phyloP scores from a whole-genome alignment of 2,113 vertebrate species.

The Lichenostomus cassidix region DNA sequence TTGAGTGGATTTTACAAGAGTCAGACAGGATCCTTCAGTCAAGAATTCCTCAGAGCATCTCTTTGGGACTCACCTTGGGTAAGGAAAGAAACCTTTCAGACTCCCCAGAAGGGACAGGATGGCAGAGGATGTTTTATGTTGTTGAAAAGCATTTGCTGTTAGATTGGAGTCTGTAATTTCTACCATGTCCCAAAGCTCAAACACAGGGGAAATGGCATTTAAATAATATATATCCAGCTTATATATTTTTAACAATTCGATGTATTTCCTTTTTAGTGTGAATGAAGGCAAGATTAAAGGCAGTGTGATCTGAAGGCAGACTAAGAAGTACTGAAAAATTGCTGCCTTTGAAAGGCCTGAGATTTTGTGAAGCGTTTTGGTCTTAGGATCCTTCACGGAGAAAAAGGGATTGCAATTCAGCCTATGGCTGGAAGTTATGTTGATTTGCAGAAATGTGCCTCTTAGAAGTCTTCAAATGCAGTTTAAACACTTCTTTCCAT shows the following conservation, averaged over 20 bases:
- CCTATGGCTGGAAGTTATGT: rapidly evolving
- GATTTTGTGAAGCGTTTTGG: not conserved
- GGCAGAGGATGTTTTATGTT: not conserved
- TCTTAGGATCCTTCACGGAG: not conserved
- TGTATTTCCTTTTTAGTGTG: not conserved
- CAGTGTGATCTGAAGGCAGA: not conserved
- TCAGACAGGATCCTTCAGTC: not conserved
- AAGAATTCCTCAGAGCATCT: not conserved
- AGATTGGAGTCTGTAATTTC: not conserved
- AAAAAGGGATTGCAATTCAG: not conserved
- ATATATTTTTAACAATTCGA: not conserved
- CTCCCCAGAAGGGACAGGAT: not conserved
- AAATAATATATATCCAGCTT: not conserved
- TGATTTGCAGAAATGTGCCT: not conserved
- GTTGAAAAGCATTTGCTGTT: not conserved
- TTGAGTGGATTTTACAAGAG: not conserved
- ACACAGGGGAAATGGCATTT: not conserved
- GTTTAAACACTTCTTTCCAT: not conserved
- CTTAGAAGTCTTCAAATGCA: not conserved
- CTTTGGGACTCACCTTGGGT: not conserved
- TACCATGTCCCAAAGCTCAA: not conserved
- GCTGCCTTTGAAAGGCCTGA: not conserved
- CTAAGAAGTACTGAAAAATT: not conserved
- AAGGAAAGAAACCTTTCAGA: not conserved
- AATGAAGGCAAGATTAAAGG: not conserved